Conservation (phyloP, 2,888 invertebrate genomes). For the Tetranychus truncatus region DNA sequence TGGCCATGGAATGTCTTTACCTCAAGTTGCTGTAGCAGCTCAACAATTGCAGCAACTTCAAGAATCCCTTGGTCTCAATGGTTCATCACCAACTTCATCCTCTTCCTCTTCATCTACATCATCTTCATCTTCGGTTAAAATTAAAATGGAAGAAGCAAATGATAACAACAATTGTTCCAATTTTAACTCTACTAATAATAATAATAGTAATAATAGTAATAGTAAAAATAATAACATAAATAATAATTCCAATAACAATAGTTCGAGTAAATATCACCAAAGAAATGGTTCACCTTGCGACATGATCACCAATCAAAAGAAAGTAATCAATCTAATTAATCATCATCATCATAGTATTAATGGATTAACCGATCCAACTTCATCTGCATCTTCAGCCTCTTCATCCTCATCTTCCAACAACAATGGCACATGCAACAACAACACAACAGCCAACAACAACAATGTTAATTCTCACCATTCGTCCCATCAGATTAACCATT, state of each 20-base stretch:
- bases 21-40: conserved; percentile 23
- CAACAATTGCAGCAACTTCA: conserved; percentile 20
- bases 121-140: neutral
- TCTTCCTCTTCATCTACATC: neutral
- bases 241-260: neutral
- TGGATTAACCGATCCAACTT: neutral
- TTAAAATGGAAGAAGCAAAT: neutral
- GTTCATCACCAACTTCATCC: neutral
- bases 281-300: neutral
- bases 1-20: conserved; percentile 25
- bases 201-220: neutral
- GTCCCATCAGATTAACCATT: neutral
- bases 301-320: neutral
- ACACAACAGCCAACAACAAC: neutral
- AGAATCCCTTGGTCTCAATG: conserved; percentile 1
- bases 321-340: neutral
- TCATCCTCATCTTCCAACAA: neutral
- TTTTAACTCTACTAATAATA: neutral
- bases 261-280: neutral
- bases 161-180: neutral
- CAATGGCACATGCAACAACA: neutral
- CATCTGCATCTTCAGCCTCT: neutral
- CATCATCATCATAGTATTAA: neutral
- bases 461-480: neutral
- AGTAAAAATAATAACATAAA: neutral